Percentiles rank a stretch among this genome's conserved stretches.
phyloP scores from a whole-genome alignment of 2,888 invertebrate species.

The Selenia dentaria region DNA sequence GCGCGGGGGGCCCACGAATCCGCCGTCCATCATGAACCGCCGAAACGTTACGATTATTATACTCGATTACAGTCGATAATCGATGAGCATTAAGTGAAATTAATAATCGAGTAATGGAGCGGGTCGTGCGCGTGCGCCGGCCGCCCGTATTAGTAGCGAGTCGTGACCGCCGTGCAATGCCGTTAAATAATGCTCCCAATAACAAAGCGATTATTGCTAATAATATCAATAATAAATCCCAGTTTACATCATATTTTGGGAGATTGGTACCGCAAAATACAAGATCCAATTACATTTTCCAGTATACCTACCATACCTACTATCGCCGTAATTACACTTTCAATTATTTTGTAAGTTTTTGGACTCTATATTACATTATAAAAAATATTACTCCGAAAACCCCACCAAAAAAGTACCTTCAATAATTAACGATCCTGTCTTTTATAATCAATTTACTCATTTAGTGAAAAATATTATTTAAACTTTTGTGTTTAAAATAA shows the following conservation, averaged over 20 bases:
- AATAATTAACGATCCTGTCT: too few species aligned
- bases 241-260: neutral
- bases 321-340: too few species aligned
- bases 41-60: constrained; percentile 78
- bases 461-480: too few species aligned
- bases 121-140: constrained; percentile 73
- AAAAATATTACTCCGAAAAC: too few species aligned
- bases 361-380: too few species aligned
- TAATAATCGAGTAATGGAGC: constrained; percentile 79
- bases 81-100: constrained; percentile 82
- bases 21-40: constrained; percentile 72
- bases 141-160: constrained; percentile 53
- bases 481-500: too few species aligned
- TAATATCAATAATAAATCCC: constrained; percentile 15
- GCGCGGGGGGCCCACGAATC: constrained; percentile 68
- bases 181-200: constrained; percentile 54
- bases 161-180: constrained; percentile 56
- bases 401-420: too few species aligned
- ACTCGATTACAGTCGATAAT: constrained; percentile 77
- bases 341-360: too few species aligned
- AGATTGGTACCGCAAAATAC: too few species aligned
- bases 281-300: too few species aligned
- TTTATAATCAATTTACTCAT: too few species aligned
- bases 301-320: too few species aligned
- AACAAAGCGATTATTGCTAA: constrained; percentile 52